Evolutionary conservation across 53 echinoderm and acorn worm species (phyloP).

Genomic region (Luidia sarsii): DNA sequence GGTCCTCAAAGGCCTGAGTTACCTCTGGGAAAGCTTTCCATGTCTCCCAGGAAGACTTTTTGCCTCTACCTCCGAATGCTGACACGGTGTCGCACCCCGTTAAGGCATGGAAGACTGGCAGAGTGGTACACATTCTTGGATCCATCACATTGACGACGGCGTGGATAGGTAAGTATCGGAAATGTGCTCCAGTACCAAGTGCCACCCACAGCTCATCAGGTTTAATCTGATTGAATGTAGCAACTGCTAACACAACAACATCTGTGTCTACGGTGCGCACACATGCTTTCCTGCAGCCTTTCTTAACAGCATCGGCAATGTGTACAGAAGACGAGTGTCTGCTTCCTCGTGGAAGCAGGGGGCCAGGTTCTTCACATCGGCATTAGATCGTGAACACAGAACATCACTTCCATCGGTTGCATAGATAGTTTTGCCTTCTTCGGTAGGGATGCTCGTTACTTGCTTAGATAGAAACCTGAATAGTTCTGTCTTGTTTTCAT

Average conservation of each 20-base stretch:
- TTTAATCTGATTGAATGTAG: background rate
- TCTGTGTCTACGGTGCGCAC: constrained; percentile 49
- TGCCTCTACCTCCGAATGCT: constrained; percentile 7
- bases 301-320: constrained; percentile 7
- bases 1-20: background rate
- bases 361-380: background rate
- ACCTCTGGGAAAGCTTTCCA: constrained; percentile 15
- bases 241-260: constrained; percentile 42
- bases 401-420: background rate
- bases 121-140: constrained; percentile 4
- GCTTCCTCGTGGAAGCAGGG: constrained; percentile 64
- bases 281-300: constrained; percentile 8
- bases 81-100: constrained; percentile 50
- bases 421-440: background rate
- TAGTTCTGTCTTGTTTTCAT: constrained; percentile 63
- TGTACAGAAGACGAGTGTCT: constrained; percentile 51
- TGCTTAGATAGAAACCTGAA: constrained; percentile 40
- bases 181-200: constrained; percentile 42
- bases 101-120: constrained; percentile 44
- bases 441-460: background rate
- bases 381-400: background rate
- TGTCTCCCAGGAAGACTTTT: constrained; percentile 29
- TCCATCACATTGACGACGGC: background rate
- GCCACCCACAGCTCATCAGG: constrained; percentile 37
- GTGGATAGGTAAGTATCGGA: constrained; percentile 5